Evolutionary conservation across 2,888 invertebrate species (phyloP), one percentile per base, ranked within the genome.

Genomic region (Aphodius sticticus): DNA sequence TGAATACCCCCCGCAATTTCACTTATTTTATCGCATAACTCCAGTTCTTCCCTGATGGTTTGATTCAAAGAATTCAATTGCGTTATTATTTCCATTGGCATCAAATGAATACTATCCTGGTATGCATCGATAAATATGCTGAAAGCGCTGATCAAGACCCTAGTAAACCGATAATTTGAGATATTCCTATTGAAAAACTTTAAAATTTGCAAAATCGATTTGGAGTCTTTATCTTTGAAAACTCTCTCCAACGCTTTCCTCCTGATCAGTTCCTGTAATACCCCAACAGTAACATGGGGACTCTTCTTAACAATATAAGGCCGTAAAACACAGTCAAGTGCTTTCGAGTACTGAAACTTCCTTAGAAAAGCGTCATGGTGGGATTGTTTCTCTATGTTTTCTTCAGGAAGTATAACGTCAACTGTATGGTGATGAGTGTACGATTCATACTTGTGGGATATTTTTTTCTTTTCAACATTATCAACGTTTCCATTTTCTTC

Each of bases 201-300:
- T 7, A 98, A 88, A 79, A 98, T 90, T 79, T 90, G 89, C 6
- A 91, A 89, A 37, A 97, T 89, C 0, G 93, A 92, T 82, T 92
- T 92, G 76, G 94, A 93, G 80, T 93, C 91, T 80, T 96, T 91
- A 2, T 95, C 95, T 72, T 93, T 92, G 72, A 98, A 89, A 0
- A 97, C 97, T 81, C 93, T 91, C 85, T 92, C 91, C 16, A 99
- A 89, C 0, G 94, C 96, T 87, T 94, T 93, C 78, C 98, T 92
- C 85, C 96, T 92, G n/a, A 95, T 94, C 81, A 99, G 90, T 89
- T 98, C 98, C 87, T 96, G 95, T 85, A 98, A 91, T 6, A 98
- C 91, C 76, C 95, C 93, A 53, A 96, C 93, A 1, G 96, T 94
- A 36, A 94, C 91, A 84, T 96, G 95, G 0, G 98, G 97, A 69